phyloP scores from a whole-genome alignment of 2,113 vertebrate genomes.

The Megaceryle maxima region DNA sequence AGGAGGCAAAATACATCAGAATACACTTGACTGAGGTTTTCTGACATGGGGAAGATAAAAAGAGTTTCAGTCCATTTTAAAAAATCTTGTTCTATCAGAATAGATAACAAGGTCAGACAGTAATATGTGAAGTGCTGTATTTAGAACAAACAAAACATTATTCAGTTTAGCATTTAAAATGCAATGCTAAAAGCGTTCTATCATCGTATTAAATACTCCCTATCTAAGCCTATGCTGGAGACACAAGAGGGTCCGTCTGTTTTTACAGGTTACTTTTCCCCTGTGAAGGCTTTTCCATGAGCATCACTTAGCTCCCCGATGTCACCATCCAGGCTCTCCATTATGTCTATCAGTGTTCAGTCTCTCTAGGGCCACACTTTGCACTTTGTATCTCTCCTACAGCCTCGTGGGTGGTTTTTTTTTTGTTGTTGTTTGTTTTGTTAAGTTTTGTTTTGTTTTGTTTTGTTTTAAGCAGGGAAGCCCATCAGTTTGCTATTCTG shows the following conservation, averaged over 20 bases:
- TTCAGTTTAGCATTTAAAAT: neutral
- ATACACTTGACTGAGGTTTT: neutral
- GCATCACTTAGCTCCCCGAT: accelerated
- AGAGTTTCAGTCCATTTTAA: neutral
- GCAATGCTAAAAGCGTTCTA: neutral
- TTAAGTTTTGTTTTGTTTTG: no score
- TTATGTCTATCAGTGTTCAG: neutral
- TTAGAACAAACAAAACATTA: neutral
- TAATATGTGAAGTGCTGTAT: neutral
- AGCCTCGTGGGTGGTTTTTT: neutral
- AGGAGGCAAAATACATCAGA: neutral
- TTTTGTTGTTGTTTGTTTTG: no score
- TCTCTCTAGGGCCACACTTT: neutral
- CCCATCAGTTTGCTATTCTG: neutral
- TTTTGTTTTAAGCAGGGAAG: neutral
- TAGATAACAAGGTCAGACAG: neutral
- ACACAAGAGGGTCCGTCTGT: neutral
- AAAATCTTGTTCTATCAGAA: neutral
- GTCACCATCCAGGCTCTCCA: neutral
- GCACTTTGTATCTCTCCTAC: neutral
- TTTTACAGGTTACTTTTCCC: neutral
- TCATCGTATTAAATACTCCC: neutral
- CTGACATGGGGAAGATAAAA: neutral
- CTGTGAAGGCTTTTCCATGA: neutral
- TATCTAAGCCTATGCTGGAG: neutral